phyloP scores from a whole-genome alignment of 2,888 invertebrate genomes.

The Patella pellucida region DNA sequence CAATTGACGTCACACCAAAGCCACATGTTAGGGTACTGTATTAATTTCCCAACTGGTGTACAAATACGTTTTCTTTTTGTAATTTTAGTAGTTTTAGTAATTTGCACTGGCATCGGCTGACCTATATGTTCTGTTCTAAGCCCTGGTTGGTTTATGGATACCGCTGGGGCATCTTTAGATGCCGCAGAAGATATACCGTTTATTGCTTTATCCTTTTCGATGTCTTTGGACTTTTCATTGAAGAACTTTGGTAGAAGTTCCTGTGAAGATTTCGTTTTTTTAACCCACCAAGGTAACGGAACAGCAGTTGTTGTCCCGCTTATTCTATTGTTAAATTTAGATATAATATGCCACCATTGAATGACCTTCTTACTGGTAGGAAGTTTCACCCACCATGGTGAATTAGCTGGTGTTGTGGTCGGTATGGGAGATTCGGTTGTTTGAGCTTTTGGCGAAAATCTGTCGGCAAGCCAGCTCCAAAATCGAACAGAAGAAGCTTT shows the following conservation, averaged over 20 bases:
- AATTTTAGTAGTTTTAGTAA: neutral
- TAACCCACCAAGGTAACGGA: conserved; percentile 8
- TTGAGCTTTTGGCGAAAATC: neutral
- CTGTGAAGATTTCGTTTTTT: neutral
- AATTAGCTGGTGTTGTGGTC: neutral
- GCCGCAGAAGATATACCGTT: conserved; percentile 3
- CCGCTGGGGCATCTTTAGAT: neutral
- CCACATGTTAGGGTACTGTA: conserved; percentile 27
- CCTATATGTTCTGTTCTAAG: too few species aligned
- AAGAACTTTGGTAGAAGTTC: neutral
- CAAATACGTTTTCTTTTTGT: conserved; percentile 14
- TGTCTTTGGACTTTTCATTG: neutral
- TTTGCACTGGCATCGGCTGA: neutral
- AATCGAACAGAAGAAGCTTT: neutral
- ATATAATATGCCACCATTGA: conserved; percentile 8
- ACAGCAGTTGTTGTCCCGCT: neutral
- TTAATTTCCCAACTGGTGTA: conserved; percentile 20
- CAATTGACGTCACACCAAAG: conserved; percentile 29
- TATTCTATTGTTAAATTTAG: neutral
- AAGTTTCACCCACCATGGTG: conserved; percentile 1
- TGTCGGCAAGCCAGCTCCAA: neutral
- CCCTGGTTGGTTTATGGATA: neutral
- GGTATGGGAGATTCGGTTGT: neutral
- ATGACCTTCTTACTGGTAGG: neutral
- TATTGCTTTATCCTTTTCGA: neutral